Evolutionary conservation across 2,113 vertebrate species (phyloP).

Genomic region (Caranx ignobilis): DNA sequence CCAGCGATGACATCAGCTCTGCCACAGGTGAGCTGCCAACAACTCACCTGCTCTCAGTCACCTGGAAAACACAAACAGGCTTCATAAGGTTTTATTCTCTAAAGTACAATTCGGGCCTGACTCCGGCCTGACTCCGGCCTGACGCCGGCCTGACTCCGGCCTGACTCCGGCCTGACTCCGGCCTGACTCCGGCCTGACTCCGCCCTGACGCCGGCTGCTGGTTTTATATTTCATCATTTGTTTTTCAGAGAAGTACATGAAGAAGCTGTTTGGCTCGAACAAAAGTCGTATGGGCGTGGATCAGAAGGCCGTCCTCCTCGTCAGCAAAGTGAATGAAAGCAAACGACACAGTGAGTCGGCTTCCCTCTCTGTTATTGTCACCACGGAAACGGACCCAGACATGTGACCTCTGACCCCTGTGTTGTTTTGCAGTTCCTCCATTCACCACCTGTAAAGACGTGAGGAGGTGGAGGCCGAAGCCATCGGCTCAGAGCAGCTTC

Average conservation of each 20-base stretch:
- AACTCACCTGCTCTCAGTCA: no score
- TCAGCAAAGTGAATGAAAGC: constrained; percentile 97
- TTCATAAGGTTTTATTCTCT: no score
- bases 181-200: neutral
- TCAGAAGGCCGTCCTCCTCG: constrained; percentile 97
- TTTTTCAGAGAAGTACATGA: constrained; percentile 92
- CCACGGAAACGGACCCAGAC: neutral
- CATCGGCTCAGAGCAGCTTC: constrained; percentile 77
- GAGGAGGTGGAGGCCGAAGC: constrained; percentile 91
- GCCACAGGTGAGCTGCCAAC: constrained; percentile 86
- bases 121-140: no score
- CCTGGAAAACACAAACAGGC: no score
- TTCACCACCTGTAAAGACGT: constrained; percentile 94
- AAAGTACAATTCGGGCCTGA: no score
- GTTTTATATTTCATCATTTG: neutral
- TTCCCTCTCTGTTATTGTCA: rapidly evolving
- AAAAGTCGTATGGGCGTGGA: constrained; percentile 94
- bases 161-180: neutral
- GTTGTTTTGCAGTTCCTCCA: constrained; percentile 86
- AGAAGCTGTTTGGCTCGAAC: constrained; percentile 94
- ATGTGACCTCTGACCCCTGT: neutral
- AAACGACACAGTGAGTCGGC: constrained; percentile 89
- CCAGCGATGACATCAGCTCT: constrained; percentile 85
- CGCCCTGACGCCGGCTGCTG: neutral
- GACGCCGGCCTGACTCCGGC: no score